phyloP scores from a whole-genome alignment of 2,797 vertebrate species.

The Characodon lateralis region DNA sequence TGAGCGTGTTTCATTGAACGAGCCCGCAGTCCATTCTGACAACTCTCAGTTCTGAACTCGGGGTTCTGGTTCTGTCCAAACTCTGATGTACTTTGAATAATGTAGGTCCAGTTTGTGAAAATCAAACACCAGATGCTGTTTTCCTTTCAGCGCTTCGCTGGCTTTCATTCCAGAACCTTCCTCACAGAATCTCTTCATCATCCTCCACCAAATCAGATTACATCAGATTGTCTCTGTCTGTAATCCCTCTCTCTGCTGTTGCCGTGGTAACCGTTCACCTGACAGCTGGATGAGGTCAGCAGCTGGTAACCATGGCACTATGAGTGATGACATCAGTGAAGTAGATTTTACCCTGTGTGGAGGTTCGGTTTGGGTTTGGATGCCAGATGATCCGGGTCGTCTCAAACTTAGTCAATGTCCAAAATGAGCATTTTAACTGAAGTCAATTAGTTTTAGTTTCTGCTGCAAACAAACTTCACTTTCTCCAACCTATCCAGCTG shows the following conservation, averaged over 20 bases:
- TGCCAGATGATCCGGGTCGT: too few relatives aligned
- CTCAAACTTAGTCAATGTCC: too few relatives aligned
- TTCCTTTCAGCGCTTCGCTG: neutral
- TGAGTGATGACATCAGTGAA: constrained; percentile 8
- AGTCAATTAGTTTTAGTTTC: too few relatives aligned
- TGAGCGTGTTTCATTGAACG: too few relatives aligned
- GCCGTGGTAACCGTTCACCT: constrained; percentile 42
- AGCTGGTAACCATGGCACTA: constrained; percentile 4
- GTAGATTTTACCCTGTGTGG: neutral
- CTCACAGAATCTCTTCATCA: constrained; percentile 1
- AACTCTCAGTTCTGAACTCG: neutral
- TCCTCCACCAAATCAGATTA: constrained; percentile 41
- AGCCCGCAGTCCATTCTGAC: too few relatives aligned
- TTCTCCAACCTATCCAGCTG: neutral
- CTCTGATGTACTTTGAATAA: neutral
- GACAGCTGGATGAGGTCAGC: constrained; percentile 46
- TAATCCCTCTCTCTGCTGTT: constrained; percentile 37
- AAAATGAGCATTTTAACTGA: too few relatives aligned
- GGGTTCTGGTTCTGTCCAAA: neutral
- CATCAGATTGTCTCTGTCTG: constrained; percentile 32
- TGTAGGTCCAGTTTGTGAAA: neutral
- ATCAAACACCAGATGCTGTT: neutral
- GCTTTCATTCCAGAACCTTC: neutral
- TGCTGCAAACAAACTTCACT: neutral
- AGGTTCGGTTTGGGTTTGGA: neutral